Conservation (phyloP, 2,888 invertebrate species). For the Rhimphoctona megacephalus region DNA sequence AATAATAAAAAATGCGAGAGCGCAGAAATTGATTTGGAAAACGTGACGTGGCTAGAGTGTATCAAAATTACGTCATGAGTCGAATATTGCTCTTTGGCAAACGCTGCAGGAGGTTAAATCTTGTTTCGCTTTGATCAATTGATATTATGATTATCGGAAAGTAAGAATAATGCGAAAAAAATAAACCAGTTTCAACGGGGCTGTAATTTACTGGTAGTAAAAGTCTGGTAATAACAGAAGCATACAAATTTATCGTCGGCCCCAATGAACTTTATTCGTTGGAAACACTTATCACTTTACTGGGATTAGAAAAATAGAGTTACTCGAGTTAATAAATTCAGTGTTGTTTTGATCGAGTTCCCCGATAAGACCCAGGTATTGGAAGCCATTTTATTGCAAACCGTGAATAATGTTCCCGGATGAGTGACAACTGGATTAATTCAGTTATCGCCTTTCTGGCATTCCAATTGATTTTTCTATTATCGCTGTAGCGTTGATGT, state of each 20-base stretch:
- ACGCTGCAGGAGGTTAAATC: neutral
- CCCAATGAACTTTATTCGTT: neutral
- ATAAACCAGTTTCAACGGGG: neutral
- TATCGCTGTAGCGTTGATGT: conserved; percentile 27
- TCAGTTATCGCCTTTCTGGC: conserved; percentile 9
- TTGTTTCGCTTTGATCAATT: neutral
- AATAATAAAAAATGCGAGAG: conserved; percentile 17
- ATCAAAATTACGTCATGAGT: conserved; percentile 36
- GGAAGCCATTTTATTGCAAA: neutral
- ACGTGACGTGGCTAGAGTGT: conserved; percentile 24
- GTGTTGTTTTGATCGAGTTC: neutral
- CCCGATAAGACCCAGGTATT: neutral
- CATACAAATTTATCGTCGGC: neutral
- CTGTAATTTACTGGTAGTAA: neutral
- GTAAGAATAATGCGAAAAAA: neutral
- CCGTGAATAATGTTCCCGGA: neutral
- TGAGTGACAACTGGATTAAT: conserved; percentile 12
- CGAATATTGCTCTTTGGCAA: neutral
- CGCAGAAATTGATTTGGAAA: conserved; percentile 36
- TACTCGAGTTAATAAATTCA: neutral
- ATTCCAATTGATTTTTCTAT: conserved; percentile 23
- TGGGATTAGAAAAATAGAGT: too few species aligned
- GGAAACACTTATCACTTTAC: neutral
- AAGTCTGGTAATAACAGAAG: neutral
- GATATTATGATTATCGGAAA: neutral